Base-by-base conservation (phyloP, 2,888 invertebrate genomes). In the Flexamia atlantica region DNA sequence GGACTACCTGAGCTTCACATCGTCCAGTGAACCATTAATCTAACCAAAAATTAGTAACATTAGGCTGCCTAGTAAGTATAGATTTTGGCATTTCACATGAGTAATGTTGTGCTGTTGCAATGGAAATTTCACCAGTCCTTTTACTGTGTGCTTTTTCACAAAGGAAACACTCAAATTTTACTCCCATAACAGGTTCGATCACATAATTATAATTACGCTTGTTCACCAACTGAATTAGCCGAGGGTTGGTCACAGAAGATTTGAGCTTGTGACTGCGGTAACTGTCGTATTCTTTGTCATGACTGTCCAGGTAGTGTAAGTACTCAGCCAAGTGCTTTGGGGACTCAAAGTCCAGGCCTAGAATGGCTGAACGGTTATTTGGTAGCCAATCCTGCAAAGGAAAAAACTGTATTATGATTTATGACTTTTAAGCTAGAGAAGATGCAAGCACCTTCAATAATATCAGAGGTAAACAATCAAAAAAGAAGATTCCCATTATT, bases 331-430 rank as follows among this genome's bases (percentile, higher is more conserved):
- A 90, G 0, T 92, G 89, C 88, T 92, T 90, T 0, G 95, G 93
- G 81, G 92, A 91, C 0, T 91, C 88, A 89, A 93, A 96, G 88
- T 96, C 94, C n/a, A 92, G 89, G 4, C 95, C 90, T 36, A 95
- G 91, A 88, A 97, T 94, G 0, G 94, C 95, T 0, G 96, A 95
- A 85, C 93, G 92, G 36, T 92, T 90, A 88, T 95, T 94, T 0
- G 97, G 97, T 70, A 95, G 90, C 95, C 96, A 97, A 87, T 96
- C 95, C 93, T 93, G 89, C 42, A 89, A 90, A 86, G 30, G 30
- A 64, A 9, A 36, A 36, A 36, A n/a, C n/a, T n/a, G n/a, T n/a
- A n/a, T n/a, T n/a, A n/a, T n/a, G n/a, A n/a, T n/a, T n/a, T n/a
- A n/a, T n/a, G n/a, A n/a, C n/a, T n/a, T n/a, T n/a, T n/a, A n/a